Percentiles rank a stretch among this genome's conserved stretches.
These are phyloP conservation scores for Clangula hyemalis DNA, from an alignment of 2,797 vertebrate species.

Conservation along the genomic window DNA sequence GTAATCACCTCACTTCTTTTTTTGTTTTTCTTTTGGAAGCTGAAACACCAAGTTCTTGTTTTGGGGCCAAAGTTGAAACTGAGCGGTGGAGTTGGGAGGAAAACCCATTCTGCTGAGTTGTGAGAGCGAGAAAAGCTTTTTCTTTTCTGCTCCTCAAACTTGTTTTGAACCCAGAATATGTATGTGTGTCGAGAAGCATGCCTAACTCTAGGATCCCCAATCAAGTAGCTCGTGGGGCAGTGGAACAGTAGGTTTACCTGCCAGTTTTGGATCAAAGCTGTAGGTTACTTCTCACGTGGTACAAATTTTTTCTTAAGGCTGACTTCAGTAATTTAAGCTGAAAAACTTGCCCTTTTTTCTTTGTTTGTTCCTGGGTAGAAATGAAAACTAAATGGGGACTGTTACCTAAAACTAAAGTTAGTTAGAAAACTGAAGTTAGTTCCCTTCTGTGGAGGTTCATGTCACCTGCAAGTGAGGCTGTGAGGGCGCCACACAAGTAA, in stretches of 20 bases:
- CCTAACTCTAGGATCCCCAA: neutral
- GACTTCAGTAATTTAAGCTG: neutral
- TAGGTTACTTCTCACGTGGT: rapidly evolving
- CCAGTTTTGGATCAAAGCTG: neutral
- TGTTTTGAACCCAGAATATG: neutral
- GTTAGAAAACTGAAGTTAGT: neutral
- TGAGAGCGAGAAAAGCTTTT: neutral
- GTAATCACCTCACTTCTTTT: neutral
- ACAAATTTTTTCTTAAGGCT: neutral
- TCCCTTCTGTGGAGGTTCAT: neutral
- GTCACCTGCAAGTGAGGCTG: neutral
- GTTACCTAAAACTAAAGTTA: neutral
- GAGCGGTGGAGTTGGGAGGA: neutral
- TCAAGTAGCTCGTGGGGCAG: neutral
- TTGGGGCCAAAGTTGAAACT: neutral
- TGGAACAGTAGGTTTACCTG: neutral
- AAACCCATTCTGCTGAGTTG: neutral
- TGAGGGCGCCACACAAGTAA: rapidly evolving
- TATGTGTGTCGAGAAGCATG: neutral
- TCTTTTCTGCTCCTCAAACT: neutral
- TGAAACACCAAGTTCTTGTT: neutral
- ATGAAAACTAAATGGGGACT: neutral
- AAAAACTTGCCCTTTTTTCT: neutral
- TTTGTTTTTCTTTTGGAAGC: neutral
- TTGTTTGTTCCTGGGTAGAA: neutral